These are phyloP conservation scores for Harpalus rufipes DNA, from an alignment of 2,888 invertebrate species.

Conservation along the genomic window DNA sequence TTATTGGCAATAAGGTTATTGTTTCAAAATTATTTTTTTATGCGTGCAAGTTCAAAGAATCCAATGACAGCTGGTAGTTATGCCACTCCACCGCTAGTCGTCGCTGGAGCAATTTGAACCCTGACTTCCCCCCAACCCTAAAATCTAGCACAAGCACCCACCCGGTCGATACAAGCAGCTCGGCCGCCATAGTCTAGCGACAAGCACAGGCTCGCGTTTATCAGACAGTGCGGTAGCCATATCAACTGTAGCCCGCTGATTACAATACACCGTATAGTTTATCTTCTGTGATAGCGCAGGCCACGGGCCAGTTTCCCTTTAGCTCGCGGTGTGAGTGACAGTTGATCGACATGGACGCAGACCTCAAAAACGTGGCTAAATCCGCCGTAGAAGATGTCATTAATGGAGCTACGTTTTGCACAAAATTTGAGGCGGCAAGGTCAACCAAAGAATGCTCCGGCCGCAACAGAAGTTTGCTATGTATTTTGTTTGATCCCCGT, in stretches of 20 bases:
- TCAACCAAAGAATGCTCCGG: constrained; percentile 64
- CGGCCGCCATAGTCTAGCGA: constrained; percentile 23
- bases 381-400: constrained; percentile 75
- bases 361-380: constrained; percentile 73
- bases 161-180: constrained; percentile 34
- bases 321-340: constrained; percentile 39
- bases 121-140: constrained; percentile 34
- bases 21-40: background rate
- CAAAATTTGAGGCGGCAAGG: constrained; percentile 56
- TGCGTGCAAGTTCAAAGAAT: background rate
- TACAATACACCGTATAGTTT: background rate
- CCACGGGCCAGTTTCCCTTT: constrained; percentile 15
- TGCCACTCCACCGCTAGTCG: constrained; percentile 8
- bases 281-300: constrained; percentile 27
- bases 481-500: constrained; percentile 79
- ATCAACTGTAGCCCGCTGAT: constrained; percentile 14
- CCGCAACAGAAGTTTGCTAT: constrained; percentile 76
- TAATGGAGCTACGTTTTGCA: constrained; percentile 73
- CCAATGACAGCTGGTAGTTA: constrained; percentile 19
- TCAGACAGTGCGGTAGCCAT: background rate
- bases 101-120: constrained; percentile 28
- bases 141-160: constrained; percentile 16
- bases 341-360: constrained; percentile 69
- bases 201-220: background rate
- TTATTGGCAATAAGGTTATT: background rate